Percentiles rank a stretch among this genome's conserved stretches.
Conservation (phyloP, 2,797 vertebrate genomes). For the Danio tinwini region DNA sequence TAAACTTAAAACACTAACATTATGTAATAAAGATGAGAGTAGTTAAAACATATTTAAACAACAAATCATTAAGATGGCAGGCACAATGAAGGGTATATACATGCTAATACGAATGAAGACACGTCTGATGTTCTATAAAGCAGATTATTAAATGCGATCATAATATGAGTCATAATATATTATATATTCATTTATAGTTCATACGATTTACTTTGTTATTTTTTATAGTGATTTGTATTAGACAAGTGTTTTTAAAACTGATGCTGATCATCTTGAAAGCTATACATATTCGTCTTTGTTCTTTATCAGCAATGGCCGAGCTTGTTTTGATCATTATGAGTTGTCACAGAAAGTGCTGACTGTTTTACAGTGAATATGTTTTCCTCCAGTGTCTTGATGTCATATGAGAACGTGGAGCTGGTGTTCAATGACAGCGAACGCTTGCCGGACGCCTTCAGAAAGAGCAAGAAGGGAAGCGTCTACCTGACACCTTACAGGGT, state of each 20-base stretch:
- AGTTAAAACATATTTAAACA: no score
- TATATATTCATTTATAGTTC: neutral
- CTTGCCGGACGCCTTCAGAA: constrained; percentile 90
- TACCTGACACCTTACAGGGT: constrained; percentile 96
- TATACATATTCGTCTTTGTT: neutral
- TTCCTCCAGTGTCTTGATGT: constrained; percentile 86
- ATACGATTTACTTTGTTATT: neutral
- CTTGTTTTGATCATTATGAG: neutral
- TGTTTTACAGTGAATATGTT: neutral
- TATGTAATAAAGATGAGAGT: no score
- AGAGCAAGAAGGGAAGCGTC: constrained; percentile 93
- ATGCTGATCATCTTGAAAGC: neutral
- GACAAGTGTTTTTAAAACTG: neutral
- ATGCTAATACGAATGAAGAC: no score
- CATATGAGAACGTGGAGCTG: constrained; percentile 92
- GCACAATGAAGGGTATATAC: no score
- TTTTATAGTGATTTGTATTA: neutral
- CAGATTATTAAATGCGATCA: no score
- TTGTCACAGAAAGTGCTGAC: constrained; percentile 19
- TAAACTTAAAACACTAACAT: no score
- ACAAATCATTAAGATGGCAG: no score
- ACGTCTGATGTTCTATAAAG: no score
- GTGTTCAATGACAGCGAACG: constrained; percentile 87
- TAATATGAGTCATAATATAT: no score
- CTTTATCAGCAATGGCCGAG: neutral